These are phyloP conservation scores for Acleris cristana DNA, from an alignment of 2,888 invertebrate species.

Conservation along the genomic window DNA sequence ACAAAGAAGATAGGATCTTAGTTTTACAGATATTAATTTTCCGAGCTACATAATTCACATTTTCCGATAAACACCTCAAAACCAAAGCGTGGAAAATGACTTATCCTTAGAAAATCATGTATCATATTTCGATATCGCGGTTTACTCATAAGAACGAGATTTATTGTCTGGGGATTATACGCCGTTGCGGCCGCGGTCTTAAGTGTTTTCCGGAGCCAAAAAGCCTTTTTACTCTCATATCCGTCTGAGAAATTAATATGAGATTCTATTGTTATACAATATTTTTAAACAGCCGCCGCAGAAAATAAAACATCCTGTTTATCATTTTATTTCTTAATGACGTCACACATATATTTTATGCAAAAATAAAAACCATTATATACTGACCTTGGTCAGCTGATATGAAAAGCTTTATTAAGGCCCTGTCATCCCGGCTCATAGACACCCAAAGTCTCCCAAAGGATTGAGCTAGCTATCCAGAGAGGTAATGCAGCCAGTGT, in stretches of 20 bases:
- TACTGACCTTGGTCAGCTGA: no score
- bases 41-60: conserved; percentile 15
- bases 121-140: conserved; percentile 29
- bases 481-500: no score
- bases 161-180: conserved; percentile 33
- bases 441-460: no score
- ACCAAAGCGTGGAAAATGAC: conserved; percentile 8
- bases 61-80: conserved; percentile 11
- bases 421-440: no score
- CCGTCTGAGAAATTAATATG: conserved; percentile 33
- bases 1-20: no score
- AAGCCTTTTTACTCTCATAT: conserved; percentile 28
- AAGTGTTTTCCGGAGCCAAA: conserved; percentile 35
- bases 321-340: no score
- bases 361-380: no score
- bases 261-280: conserved; percentile 23
- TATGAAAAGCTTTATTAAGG: no score
- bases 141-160: conserved; percentile 23
- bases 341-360: no score
- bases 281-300: conserved; percentile 11
- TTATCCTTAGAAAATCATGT: conserved; percentile 21
- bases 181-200: conserved; percentile 14
- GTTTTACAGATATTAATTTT: not conserved
- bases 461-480: no score
- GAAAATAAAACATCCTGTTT: no score